These are phyloP conservation scores for Andrena bucephala DNA, from an alignment of 2,888 invertebrate genomes.

Conservation along the genomic window DNA sequence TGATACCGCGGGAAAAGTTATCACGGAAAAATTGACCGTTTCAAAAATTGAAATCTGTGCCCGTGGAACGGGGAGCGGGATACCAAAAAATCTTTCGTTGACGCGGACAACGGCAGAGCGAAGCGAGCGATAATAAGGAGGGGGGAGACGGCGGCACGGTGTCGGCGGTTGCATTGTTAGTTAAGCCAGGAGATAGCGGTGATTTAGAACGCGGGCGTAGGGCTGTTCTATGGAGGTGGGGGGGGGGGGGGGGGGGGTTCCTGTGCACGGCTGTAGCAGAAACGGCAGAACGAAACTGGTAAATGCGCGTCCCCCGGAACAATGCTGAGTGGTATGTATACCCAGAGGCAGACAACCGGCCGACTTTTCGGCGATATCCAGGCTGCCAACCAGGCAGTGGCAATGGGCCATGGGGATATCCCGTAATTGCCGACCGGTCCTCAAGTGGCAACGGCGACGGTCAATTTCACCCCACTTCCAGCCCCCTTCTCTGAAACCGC, in stretches of 20 bases:
- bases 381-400: constrained; percentile 70
- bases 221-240: constrained; percentile 37
- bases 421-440: constrained; percentile 78
- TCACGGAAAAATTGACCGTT: not conserved
- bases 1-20: too few species aligned
- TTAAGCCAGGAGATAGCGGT: constrained; percentile 80
- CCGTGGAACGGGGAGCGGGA: not conserved
- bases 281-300: constrained; percentile 42
- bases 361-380: constrained; percentile 62
- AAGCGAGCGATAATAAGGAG: constrained; percentile 41
- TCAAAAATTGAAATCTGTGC: too few species aligned
- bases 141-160: constrained; percentile 15
- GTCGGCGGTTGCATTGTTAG: constrained; percentile 78
- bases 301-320: constrained; percentile 61
- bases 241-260: too few species aligned
- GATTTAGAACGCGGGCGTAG: constrained; percentile 78
- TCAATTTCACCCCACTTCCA: constrained; percentile 74
- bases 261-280: constrained; percentile 20
- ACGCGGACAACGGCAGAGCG: not conserved
- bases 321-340: constrained; percentile 71
- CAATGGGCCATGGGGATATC: constrained; percentile 76
- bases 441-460: constrained; percentile 79
- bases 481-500: constrained; percentile 57
- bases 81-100: constrained; percentile 24
- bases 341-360: constrained; percentile 63